Evolutionary conservation across 2,797 vertebrate genomes (phyloP), one percentile per base, ranked within the genome.

Genomic region (Cottoperca gobio): DNA sequence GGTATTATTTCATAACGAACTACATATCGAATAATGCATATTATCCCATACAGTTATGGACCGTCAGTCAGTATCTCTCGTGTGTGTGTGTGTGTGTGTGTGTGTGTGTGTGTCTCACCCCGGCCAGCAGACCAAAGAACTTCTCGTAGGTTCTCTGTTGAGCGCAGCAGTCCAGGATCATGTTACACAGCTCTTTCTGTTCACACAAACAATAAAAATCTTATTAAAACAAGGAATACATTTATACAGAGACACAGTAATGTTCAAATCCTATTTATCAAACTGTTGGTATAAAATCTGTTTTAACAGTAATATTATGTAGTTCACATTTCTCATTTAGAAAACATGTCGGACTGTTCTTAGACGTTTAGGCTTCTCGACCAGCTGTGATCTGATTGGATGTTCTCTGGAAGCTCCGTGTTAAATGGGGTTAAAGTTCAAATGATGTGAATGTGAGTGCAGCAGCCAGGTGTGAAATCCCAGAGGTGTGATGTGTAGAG

Each of bases 111-210:
- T 33, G 67, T 92, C 97, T 98, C 89, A 99, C 98, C 96, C 98
- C 98, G 14, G 98, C 98, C 78, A 99, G 92, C 43, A 99, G 95
- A 16, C 98, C 98, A 23, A 99, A 99, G 94, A 99, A 99, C 92
- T 99, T 99, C 88, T 99, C 98, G 0, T 99, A 99, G 1, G 98
- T 99, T 76, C 98, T 96, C 93, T 99, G 98, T 76, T 99, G 98
- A 86, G 98, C 98, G 88, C 98, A 99, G 90, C 98, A 99, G 90
- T 99, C 98, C 83, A 99, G 95, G 90, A 99, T 99, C 98, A 99
- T 99, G 93, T 99, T 99, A 87, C 98, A 99, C 75, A 99, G 94
- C 90, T 99, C 98, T 93, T 99, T 99, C 98, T 99, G 92, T 90
- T 90, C 24, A 81, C 53, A 85, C 53, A 89, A 52, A 82, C 45